Evolutionary conservation across 2,888 invertebrate genomes (phyloP), one percentile per base, ranked within the genome.

Genomic region (Drosophila recens): DNA sequence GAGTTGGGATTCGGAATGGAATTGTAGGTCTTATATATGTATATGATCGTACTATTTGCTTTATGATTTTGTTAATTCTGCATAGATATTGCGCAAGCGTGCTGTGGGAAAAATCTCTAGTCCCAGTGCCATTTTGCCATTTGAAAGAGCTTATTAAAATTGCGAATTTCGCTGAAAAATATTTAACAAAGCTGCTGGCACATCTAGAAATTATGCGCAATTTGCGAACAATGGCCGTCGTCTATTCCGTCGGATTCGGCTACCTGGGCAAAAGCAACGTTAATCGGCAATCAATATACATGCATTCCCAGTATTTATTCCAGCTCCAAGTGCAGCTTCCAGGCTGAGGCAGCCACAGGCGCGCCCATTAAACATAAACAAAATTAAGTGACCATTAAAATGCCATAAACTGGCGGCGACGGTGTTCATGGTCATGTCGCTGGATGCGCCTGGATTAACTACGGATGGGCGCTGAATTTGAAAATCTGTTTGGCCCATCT

Each of bases 311-410:
- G 46, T 30, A 27, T 27, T 27, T 27, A 27, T 27, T 54, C n/a
- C 45, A 52, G 58, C 52, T 61, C 20, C 59, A 20, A 17, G 46
- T 59, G 65, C 54, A 9, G 51, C 13, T 33, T 46, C 43, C 57
- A 38, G 38, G 11, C 36, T 17, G 36, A 46, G 36, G 67, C 64
- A 42, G 42, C 66, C 62, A 36, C 69, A 75, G 83, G 83, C 90
- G 90, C 90, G 88, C 87, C 88, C 90, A 91, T 91, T 90, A 91
- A 87, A 90, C 91, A 92, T 92, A 92, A 92, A 92, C 92, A 92
- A 92, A 92, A 92, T 92, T 92, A 92, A 92, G 91, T 92, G 92
- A 90, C 92, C 92, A 92, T 92, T 92, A 92, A 92, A 92, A 91
- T 91, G 92, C 92, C 91, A 92, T 92, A 92, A 92, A 92, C 88